phyloP scores from a whole-genome alignment of 2,888 invertebrate species.

The Epinotia bilunana region DNA sequence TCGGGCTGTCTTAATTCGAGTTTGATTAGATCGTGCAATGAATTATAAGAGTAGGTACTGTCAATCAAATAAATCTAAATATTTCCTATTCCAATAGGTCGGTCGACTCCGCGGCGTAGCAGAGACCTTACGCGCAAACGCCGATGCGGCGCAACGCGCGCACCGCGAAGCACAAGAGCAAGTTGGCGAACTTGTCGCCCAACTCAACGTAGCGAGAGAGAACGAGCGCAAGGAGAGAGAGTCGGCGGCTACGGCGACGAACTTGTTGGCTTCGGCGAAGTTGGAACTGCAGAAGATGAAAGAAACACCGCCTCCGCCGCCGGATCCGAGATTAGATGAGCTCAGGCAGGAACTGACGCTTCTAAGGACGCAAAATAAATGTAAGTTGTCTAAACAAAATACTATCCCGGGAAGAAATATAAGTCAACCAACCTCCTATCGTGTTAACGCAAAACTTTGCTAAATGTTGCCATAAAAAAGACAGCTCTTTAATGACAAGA shows the following conservation, averaged over 20 bases:
- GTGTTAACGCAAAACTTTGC: too few relatives aligned
- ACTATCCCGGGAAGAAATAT: not conserved
- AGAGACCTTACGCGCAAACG: slow-evolving; percentile 85
- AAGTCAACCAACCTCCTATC: not conserved
- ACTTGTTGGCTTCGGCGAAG: slow-evolving; percentile 87
- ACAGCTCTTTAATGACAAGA: too few relatives aligned
- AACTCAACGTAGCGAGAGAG: slow-evolving; percentile 78
- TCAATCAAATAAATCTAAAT: not conserved
- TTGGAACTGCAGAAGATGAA: slow-evolving; percentile 87
- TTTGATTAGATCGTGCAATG: too few relatives aligned
- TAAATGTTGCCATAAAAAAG: too few relatives aligned
- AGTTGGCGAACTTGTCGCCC: slow-evolving; percentile 77
- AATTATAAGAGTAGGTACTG: too few relatives aligned
- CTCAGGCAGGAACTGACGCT: slow-evolving; percentile 89
- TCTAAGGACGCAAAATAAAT: slow-evolving; percentile 90
- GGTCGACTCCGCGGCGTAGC: slow-evolving; percentile 81
- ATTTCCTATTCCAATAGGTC: slow-evolving; percentile 60
- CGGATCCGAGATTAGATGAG: slow-evolving; percentile 90
- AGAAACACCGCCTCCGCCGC: slow-evolving; percentile 86
- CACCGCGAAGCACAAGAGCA: slow-evolving; percentile 83
- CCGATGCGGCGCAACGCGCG: slow-evolving; percentile 82
- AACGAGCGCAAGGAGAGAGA: slow-evolving; percentile 80
- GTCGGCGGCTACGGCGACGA: slow-evolving; percentile 80
- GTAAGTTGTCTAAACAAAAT: slow-evolving; percentile 72
- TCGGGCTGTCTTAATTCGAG: too few relatives aligned